Percentiles rank a stretch among this genome's conserved stretches.
phyloP scores from a whole-genome alignment of 2,797 vertebrate species.

The Anomalospiza imberbis region DNA sequence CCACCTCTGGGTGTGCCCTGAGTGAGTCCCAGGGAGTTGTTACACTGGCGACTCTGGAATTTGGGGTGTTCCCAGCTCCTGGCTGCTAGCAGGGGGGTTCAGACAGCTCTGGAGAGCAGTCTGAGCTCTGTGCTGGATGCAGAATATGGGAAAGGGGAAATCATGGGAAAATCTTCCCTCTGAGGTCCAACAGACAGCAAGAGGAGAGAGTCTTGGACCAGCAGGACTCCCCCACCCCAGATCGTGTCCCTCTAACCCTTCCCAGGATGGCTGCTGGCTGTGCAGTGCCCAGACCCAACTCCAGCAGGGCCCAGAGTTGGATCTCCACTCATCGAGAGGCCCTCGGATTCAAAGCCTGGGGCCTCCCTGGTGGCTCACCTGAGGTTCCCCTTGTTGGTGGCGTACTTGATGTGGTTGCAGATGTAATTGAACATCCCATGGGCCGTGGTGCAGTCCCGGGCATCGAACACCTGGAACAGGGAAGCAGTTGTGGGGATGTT shows the following conservation, averaged over 20 bases:
- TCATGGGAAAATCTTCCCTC: background rate
- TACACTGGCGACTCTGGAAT: fast-evolving
- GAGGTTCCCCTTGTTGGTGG: conserved; percentile 98
- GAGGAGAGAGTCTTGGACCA: background rate
- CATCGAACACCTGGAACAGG: conserved; percentile 89
- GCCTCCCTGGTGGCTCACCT: conserved; percentile 74
- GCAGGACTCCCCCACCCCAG: background rate
- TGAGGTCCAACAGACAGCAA: background rate
- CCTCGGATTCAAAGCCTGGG: background rate
- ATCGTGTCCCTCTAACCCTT: fast-evolving
- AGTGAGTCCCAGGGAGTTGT: fast-evolving
- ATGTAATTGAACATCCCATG: conserved; percentile 99
- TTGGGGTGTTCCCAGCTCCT: background rate
- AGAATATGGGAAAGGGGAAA: background rate
- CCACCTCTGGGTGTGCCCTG: background rate
- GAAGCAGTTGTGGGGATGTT: background rate
- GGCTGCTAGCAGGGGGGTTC: background rate
- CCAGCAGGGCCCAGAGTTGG: background rate
- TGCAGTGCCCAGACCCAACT: background rate
- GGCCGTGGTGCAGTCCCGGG: conserved; percentile 93
- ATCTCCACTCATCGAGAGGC: background rate
- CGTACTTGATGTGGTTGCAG: conserved; percentile 98
- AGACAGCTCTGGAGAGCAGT: background rate
- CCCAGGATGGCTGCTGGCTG: background rate
- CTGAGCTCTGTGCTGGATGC: fast-evolving